Base-by-base conservation (phyloP, 2,113 vertebrate species). In the Globicephala melas region DNA sequence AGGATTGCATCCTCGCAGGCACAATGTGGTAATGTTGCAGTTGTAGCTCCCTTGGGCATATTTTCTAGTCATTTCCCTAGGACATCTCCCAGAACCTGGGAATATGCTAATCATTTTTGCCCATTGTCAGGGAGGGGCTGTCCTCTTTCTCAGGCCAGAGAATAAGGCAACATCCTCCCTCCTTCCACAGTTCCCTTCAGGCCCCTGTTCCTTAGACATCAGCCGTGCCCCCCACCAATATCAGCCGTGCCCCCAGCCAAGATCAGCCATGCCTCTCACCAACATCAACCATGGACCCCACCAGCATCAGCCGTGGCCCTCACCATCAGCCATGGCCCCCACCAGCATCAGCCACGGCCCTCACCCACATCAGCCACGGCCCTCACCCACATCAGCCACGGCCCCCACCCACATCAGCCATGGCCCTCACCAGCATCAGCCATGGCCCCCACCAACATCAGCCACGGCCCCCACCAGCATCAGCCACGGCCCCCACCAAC, bases 401-500 rank as follows among this genome's bases (percentile, higher is more conserved):
- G 53, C 53, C 53, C 53, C 0, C 2, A 60, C 58, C 38, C 0
- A 38, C 38, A 38, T 38, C 38, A 38, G 38, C 38, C 38, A 38
- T 1, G 38, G 38, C 38, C 38, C 38, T 4, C 38, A 38, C 38
- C 38, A 38, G 1, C 58, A 21, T 53, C 53, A 0, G 53, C 53
- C 53, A 53, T 6, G 53, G 53, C 53, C 50, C 50, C 26, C 20
- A 17, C 21, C 55, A 21, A 1, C 20, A 58, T 58, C 55, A 2
- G 55, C 55, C 55, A 20, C 6, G 26, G 25, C 44, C 28, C 41
- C 7, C 14, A 31, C 26, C 38, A 74, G 3, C 7, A 44, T 74
- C 15, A 10, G 26, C 71, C 13, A 28, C 28, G 25, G 6, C 13
- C 15, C 71, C 3, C 73, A 47, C 73, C 58, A 23, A 0, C 0